Evolutionary conservation across 2,888 invertebrate species (phyloP).

Genomic region (Nesidiocoris tenuis): DNA sequence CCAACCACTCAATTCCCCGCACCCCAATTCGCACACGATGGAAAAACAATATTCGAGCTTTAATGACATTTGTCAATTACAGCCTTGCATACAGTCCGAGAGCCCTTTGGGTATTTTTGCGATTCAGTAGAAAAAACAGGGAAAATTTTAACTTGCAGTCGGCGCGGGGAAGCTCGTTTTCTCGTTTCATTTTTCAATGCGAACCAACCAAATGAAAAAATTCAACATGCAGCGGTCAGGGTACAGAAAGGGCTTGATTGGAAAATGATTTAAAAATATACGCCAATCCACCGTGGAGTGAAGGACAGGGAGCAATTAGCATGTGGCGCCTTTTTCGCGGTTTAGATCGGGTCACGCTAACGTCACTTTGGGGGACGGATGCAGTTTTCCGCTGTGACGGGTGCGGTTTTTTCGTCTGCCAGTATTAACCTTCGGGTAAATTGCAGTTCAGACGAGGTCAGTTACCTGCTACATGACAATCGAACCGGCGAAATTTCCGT

Average conservation of each 20-base stretch:
- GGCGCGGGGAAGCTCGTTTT: conserved; percentile 8
- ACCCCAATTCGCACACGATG: not conserved
- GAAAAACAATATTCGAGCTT: conserved; percentile 26
- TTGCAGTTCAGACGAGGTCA: not conserved
- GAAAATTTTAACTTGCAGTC: not conserved
- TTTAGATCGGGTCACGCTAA: not conserved
- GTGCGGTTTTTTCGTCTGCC: not conserved
- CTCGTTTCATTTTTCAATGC: conserved; percentile 6
- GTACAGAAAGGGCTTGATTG: conserved; percentile 19
- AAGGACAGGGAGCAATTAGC: not conserved
- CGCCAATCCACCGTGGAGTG: not conserved
- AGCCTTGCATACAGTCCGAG: not conserved
- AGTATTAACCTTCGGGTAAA: not conserved
- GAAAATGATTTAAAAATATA: conserved; percentile 30
- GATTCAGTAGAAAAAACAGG: not conserved
- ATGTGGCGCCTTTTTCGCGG: not conserved
- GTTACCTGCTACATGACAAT: too few relatives aligned
- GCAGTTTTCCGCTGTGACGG: not conserved
- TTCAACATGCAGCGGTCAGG: not conserved
- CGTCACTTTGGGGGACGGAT: not conserved
- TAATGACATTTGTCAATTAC: conserved; percentile 40
- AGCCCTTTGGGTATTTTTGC: conserved; percentile 3
- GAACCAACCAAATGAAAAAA: conserved; percentile 11
- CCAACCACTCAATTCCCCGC: not conserved
- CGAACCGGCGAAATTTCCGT: too few relatives aligned